Base-by-base conservation (phyloP, 2,797 vertebrate genomes). In the Semotilus atromaculatus region DNA sequence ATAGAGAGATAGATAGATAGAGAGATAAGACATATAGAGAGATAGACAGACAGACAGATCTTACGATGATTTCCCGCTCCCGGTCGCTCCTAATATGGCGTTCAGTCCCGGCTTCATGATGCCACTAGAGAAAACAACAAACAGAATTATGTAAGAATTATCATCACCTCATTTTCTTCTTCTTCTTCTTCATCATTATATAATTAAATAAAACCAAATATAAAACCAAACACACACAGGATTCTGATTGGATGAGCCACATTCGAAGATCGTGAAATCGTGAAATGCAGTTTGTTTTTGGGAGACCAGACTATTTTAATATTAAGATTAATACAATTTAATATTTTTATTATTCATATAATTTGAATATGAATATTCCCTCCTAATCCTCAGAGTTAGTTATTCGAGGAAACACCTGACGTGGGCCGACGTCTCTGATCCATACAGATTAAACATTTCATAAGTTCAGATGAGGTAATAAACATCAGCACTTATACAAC, bases 11-110 rank as follows among this genome's bases (percentile, higher is more conserved):
- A 3, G 19, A 21, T 0, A 21, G 51, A 23, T 2, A 1, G 58
- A 29, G 1, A 2, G 23, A n/a, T 0, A 2, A 0, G 58, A 60
- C 0, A 0, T n/a, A 60, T 0, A 1, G 23, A 62, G 1, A 6
- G 58, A 62, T 0, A 0, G 23, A 58, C 2, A 4, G 55, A 10
- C 3, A n/a, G 1, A 62, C 2, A 60, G 60, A 81, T 93, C 97
- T 96, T 85, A 96, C 95, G 95, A 96, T 75, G 96, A 96, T 84
- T 96, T 96, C 0, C 95, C 95, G 0, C 95, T 96, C 80, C 94
- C 96, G 0, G 94, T 97, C 1, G 95, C 94, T 67, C 96, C 96
- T 92, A 97, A 92, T 89, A 97, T 97, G 89, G 95, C 95, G 64
- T 96, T 96, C 86, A 97, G 91, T 36, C 95, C 96, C 1, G 95